These are phyloP conservation scores for Oncopodura yosiiana DNA, from an alignment of 1,140 invertebrate genomes.

Conservation along the genomic window DNA sequence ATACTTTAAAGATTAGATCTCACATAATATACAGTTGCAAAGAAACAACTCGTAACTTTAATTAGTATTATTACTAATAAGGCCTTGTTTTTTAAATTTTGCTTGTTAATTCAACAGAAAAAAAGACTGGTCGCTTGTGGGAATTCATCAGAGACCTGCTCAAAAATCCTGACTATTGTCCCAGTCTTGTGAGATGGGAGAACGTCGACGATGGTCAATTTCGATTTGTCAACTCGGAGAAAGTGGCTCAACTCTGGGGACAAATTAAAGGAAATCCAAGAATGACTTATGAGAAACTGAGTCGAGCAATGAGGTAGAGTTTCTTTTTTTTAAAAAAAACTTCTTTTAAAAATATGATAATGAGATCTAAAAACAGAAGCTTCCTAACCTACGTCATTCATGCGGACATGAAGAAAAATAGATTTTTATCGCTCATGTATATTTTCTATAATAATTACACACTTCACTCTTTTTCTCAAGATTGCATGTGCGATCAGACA, in stretches of 20 bases:
- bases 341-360: too few relatives aligned
- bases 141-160: conserved; percentile 74
- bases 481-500: too few relatives aligned
- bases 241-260: conserved; percentile 81
- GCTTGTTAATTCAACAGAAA: too few relatives aligned
- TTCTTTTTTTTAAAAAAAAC: not conserved
- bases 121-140: conserved; percentile 58
- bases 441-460: too few relatives aligned
- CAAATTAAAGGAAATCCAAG: conserved; percentile 72
- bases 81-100: conserved; percentile 35
- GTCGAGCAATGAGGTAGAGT: conserved; percentile 74
- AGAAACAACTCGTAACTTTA: too few relatives aligned
- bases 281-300: conserved; percentile 91
- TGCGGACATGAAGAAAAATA: not conserved
- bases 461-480: too few relatives aligned
- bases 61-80: too few relatives aligned
- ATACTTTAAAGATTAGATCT: too few relatives aligned
- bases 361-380: not conserved
- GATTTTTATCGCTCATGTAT: too few relatives aligned
- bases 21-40: too few relatives aligned
- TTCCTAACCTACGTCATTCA: not conserved
- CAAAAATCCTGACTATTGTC: conserved; percentile 62
- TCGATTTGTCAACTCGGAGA: conserved; percentile 79
- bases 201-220: conserved; percentile 73
- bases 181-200: conserved; percentile 76